phyloP scores from a whole-genome alignment of 1,140 invertebrate genomes.

The Drosophila bocqueti region DNA sequence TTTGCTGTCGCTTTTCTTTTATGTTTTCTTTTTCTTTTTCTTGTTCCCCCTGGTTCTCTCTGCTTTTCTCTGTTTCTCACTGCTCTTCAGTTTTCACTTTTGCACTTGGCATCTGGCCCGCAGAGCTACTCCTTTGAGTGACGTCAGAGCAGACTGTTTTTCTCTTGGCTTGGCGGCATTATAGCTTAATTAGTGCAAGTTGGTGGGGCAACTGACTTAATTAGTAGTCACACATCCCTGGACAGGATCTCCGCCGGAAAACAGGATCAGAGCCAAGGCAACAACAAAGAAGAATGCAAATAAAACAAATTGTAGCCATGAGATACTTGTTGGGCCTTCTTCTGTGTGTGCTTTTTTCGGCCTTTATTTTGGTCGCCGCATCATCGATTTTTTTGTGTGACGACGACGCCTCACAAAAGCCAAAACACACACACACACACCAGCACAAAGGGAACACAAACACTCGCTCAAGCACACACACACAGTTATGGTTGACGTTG shows the following conservation, averaged over 20 bases:
- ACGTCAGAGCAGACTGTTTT: constrained; percentile 1
- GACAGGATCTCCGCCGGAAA: not conserved
- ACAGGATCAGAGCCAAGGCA: not conserved
- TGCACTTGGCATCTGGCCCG: not conserved
- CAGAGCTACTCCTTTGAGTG: constrained; percentile 8
- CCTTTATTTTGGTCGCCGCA: constrained; percentile 75
- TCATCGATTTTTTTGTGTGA: constrained; percentile 68
- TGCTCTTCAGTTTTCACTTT: not conserved
- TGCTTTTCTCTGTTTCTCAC: no score
- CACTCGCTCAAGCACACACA: not conserved
- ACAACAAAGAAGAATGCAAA: not conserved
- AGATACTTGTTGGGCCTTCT: constrained; percentile 58
- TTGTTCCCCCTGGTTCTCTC: no score
- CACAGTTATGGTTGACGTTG: constrained; percentile 44
- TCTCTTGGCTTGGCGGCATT: not conserved
- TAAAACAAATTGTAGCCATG: constrained; percentile 4
- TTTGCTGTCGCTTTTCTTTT: not conserved
- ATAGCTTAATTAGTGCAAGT: constrained; percentile 7
- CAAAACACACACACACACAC: constrained; percentile 16
- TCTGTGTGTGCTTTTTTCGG: constrained; percentile 31
- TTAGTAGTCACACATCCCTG: not conserved
- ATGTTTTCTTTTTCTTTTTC: no score
- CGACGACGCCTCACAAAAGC: constrained; percentile 21
- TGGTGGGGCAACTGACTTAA: not conserved
- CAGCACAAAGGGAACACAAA: constrained; percentile 4